Conservation (phyloP, 2,797 vertebrate species). For the Macrochelys suwanniensis region DNA sequence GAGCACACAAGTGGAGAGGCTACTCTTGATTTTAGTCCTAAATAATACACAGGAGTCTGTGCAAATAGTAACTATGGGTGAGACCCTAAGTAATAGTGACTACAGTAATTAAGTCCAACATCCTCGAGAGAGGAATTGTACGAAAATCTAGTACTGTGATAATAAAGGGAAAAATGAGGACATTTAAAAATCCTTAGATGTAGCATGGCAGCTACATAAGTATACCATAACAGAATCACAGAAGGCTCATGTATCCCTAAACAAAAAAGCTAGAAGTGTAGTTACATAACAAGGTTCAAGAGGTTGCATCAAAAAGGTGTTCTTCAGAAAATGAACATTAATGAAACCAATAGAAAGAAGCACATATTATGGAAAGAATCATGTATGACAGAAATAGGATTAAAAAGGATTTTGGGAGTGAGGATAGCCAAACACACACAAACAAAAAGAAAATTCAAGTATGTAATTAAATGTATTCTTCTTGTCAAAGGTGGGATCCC, state of each 20-base stretch:
- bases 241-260: neutral
- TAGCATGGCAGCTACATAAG: neutral
- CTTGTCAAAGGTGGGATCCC: constrained; percentile 92
- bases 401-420: neutral
- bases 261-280: neutral
- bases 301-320: neutral
- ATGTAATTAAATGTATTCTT: constrained; percentile 16
- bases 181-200: neutral
- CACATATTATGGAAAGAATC: neutral
- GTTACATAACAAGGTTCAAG: neutral
- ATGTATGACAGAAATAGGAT: neutral
- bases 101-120: neutral
- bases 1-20: neutral
- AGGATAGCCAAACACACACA: neutral
- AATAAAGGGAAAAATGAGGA: neutral
- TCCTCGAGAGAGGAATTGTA: neutral
- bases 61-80: neutral
- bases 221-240: neutral
- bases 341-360: neutral
- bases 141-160: neutral
- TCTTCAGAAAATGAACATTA: neutral
- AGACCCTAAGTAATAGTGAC: neutral
- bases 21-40: neutral
- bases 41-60: neutral
- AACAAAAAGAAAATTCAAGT: neutral